Percentiles rank a stretch among this genome's conserved stretches.
phyloP scores from a whole-genome alignment of 2,113 vertebrate species.

The Pholis gunnellus region DNA sequence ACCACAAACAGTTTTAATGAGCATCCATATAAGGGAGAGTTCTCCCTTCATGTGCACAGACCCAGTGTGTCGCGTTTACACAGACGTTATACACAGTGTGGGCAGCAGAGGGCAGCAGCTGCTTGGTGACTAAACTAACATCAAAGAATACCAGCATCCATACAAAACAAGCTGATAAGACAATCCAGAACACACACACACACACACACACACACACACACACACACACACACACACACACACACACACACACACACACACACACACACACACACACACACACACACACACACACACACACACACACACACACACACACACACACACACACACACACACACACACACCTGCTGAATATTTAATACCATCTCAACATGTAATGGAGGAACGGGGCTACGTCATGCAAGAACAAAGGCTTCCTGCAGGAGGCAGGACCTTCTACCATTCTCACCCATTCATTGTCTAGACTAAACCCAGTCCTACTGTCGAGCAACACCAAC shows the following conservation, averaged over 20 bases:
- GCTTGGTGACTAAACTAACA: background rate
- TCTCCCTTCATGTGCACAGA: background rate
- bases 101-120: constrained; percentile 64
- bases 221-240: constrained; percentile 17
- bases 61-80: background rate
- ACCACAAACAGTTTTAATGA: background rate
- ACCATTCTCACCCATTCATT: background rate
- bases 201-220: too few relatives aligned
- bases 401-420: constrained; percentile 51
- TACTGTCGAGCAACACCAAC: background rate
- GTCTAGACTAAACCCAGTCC: background rate
- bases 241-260: background rate
- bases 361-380: constrained; percentile 61
- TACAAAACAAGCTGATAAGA: constrained; percentile 16
- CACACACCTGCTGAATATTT: constrained; percentile 57
- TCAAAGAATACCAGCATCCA: constrained; percentile 6
- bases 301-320: too few relatives aligned
- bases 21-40: background rate
- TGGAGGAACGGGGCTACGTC: constrained; percentile 53
- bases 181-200: background rate
- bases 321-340: constrained; percentile 7
- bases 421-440: constrained; percentile 17
- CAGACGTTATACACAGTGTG: background rate
- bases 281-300: too few relatives aligned
- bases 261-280: background rate